These are phyloP conservation scores for Idaea biselata DNA, from an alignment of 2,888 invertebrate species.

Conservation along the genomic window DNA sequence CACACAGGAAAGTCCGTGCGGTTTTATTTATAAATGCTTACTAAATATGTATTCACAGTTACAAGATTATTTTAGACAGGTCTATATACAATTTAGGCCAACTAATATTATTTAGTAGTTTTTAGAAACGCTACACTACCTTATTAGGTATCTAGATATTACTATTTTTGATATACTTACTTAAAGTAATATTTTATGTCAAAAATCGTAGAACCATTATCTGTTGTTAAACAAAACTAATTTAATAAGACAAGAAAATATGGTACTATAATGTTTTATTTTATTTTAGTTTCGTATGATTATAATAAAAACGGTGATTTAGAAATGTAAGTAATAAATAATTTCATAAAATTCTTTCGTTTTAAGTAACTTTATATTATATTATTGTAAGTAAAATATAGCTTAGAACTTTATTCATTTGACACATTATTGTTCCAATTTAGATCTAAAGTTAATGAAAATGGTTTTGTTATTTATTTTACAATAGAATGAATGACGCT, in stretches of 20 bases:
- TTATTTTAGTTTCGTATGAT: no score
- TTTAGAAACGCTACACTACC: constrained; percentile 40
- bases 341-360: no score
- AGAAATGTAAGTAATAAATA: no score
- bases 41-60: constrained; percentile 11
- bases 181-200: constrained; percentile 5
- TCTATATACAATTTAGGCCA: constrained; percentile 39
- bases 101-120: constrained; percentile 32
- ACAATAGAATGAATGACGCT: background rate
- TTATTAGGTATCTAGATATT: constrained; percentile 1
- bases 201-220: constrained; percentile 1
- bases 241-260: no score
- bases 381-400: background rate
- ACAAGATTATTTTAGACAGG: constrained; percentile 24
- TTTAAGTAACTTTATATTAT: no score
- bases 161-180: background rate
- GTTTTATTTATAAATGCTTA: constrained; percentile 31
- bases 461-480: background rate
- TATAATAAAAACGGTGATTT: no score
- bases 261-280: no score
- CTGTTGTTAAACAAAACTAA: background rate
- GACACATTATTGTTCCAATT: constrained; percentile 4
- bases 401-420: background rate
- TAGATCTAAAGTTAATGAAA: background rate
- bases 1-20: constrained; percentile 21